Evolutionary conservation across 1,140 invertebrate species (phyloP).

Genomic region (Sycobia sp.): DNA sequence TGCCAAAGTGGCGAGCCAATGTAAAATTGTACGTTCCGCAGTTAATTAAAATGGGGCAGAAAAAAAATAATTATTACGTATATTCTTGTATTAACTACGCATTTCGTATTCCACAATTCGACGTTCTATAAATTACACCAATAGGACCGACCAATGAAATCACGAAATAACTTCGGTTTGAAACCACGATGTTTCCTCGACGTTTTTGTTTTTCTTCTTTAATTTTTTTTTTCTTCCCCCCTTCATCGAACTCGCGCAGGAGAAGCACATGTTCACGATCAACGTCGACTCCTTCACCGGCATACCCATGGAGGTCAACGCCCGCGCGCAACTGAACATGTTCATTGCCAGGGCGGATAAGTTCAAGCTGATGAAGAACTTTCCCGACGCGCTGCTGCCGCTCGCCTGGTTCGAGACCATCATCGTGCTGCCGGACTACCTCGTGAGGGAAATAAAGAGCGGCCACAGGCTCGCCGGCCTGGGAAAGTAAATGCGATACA

Average conservation of each 20-base stretch:
- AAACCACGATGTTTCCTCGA: too few relatives aligned
- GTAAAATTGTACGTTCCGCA: too few relatives aligned
- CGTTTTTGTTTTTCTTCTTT: too few relatives aligned
- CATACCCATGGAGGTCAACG: slow-evolving; percentile 69
- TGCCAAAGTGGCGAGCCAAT: too few relatives aligned
- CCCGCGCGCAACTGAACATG: slow-evolving; percentile 75
- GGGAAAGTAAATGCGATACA: slow-evolving; percentile 9
- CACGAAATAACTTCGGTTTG: too few relatives aligned
- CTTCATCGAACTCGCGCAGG: slow-evolving; percentile 35
- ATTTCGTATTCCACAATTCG: too few relatives aligned
- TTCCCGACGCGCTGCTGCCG: slow-evolving; percentile 68
- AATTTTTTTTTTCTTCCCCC: too few relatives aligned
- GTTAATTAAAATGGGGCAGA: too few relatives aligned
- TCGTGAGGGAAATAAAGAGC: slow-evolving; percentile 1
- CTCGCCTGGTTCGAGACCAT: slow-evolving; percentile 80
- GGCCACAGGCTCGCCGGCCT: background rate
- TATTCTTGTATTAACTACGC: too few relatives aligned
- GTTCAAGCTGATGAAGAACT: slow-evolving; percentile 68
- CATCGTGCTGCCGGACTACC: slow-evolving; percentile 30
- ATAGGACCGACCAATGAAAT: too few relatives aligned
- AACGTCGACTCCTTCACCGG: slow-evolving; percentile 78
- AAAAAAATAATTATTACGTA: too few relatives aligned
- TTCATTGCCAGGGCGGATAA: slow-evolving; percentile 68
- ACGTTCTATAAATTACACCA: too few relatives aligned
- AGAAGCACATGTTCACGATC: slow-evolving; percentile 74